A percentile compares a stretch with the other conserved stretches of the same genome.
These are phyloP conservation scores for Drosophila pandora DNA, from an alignment of 1,140 invertebrate genomes.

Conservation along the genomic window DNA sequence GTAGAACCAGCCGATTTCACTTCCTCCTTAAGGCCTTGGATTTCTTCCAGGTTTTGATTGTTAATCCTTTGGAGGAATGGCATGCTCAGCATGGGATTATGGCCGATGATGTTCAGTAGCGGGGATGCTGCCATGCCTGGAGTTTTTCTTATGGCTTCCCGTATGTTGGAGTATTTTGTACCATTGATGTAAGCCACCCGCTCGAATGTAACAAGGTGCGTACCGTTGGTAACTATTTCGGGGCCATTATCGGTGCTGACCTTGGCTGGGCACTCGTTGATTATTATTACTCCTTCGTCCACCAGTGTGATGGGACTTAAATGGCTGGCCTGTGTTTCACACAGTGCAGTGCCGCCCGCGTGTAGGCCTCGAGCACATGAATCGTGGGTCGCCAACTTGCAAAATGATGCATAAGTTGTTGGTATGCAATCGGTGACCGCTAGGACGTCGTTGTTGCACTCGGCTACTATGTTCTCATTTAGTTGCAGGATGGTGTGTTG, in stretches of 20 bases:
- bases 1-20: slow-evolving; percentile 6
- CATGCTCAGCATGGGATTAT: slow-evolving; percentile 9
- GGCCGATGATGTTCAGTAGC: slow-evolving; percentile 11
- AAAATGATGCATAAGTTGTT: slow-evolving; percentile 11
- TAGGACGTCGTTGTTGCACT: slow-evolving; percentile 31
- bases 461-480: slow-evolving; percentile 28
- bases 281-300: slow-evolving; percentile 13
- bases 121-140: slow-evolving; percentile 8
- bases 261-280: slow-evolving; percentile 14
- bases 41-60: slow-evolving; percentile 1
- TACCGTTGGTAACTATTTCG: slow-evolving; percentile 4
- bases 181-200: slow-evolving; percentile 7
- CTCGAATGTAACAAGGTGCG: slow-evolving; percentile 5
- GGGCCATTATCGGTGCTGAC: slow-evolving; percentile 15
- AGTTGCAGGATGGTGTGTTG: slow-evolving; percentile 25
- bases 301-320: not conserved
- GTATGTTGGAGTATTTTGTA: slow-evolving; percentile 12
- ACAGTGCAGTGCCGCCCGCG: not conserved
- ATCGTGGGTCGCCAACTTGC: not conserved
- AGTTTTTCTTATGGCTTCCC: not conserved
- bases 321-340: not conserved
- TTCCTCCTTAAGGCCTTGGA: slow-evolving; percentile 13
- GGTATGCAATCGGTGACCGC: slow-evolving; percentile 32
- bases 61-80: slow-evolving; percentile 20
- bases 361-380: slow-evolving; percentile 11